A percentile compares a stretch with the other conserved stretches of the same genome.
Evolutionary conservation across 2,113 vertebrate genomes (phyloP).

Genomic region (Bostrychus sinensis): DNA sequence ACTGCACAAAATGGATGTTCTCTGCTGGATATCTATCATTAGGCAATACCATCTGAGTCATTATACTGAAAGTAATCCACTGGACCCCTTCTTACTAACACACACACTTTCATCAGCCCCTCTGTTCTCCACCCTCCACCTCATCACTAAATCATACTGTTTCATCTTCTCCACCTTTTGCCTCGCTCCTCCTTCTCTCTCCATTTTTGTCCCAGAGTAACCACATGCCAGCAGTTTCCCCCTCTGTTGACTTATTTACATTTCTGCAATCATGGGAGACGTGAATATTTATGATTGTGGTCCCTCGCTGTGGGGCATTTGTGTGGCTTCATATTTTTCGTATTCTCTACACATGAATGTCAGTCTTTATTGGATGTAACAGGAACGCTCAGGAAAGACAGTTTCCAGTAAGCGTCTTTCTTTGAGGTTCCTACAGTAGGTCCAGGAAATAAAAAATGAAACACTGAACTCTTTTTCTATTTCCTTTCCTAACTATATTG

Average conservation of each 20-base stretch:
- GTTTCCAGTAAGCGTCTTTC: too few species aligned
- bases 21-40: constrained; percentile 56
- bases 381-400: neutral
- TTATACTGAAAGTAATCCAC: constrained; percentile 54
- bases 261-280: constrained; percentile 54
- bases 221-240: constrained; percentile 68
- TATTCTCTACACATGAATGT: neutral
- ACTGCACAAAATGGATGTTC: constrained; percentile 42
- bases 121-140: neutral
- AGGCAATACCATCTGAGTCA: constrained; percentile 38
- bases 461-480: too few species aligned
- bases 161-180: constrained; percentile 8
- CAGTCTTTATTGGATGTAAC: neutral
- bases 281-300: constrained; percentile 63
- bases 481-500: too few species aligned
- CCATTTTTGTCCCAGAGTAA: constrained; percentile 28
- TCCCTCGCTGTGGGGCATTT: constrained; percentile 56
- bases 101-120: constrained; percentile 1
- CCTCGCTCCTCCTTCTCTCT: accelerated
- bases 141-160: constrained; percentile 12
- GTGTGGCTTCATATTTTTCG: constrained; percentile 16
- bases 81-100: constrained; percentile 9
- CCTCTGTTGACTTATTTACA: constrained; percentile 70
- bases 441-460: too few species aligned
- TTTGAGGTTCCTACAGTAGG: too few species aligned